Conservation (phyloP, 2,888 invertebrate genomes). For the Tuberolachnus salignus region DNA sequence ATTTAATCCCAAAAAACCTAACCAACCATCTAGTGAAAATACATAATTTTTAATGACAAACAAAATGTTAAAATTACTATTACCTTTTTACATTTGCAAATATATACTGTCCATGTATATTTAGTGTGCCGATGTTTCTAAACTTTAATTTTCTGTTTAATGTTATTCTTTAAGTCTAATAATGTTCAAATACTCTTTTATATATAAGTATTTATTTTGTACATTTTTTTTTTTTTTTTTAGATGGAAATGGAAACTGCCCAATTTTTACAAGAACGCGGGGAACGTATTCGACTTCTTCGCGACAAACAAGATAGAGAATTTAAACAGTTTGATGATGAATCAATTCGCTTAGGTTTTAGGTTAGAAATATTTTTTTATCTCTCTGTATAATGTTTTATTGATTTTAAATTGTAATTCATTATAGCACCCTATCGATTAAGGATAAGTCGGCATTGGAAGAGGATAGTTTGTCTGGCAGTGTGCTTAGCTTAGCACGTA, state of each 20-base stretch:
- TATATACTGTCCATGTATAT: too few relatives aligned
- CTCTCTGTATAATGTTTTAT: constrained; percentile 16
- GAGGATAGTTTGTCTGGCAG: constrained; percentile 94
- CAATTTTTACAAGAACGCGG: constrained; percentile 90
- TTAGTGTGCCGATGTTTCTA: too few relatives aligned
- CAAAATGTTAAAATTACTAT: too few relatives aligned
- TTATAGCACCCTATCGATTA: constrained; percentile 83
- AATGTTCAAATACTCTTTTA: too few relatives aligned
- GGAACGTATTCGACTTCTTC: constrained; percentile 85
- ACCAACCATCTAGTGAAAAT: too few relatives aligned
- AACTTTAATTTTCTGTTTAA: too few relatives aligned
- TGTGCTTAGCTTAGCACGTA: constrained; percentile 92
- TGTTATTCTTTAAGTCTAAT: too few relatives aligned
- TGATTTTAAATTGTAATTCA: neutral
- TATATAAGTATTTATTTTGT: too few relatives aligned
- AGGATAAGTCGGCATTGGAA: constrained; percentile 87
- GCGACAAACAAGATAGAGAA: constrained; percentile 88
- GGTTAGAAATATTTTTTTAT: constrained; percentile 66
- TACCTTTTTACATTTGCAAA: too few relatives aligned
- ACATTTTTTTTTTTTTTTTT: too few relatives aligned
- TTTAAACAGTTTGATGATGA: constrained; percentile 94
- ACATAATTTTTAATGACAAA: too few relatives aligned
- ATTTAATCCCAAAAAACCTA: too few relatives aligned
- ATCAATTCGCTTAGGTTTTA: constrained; percentile 90
- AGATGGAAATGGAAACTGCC: constrained; percentile 93